Percentiles rank a stretch among this genome's conserved stretches.
phyloP scores from a whole-genome alignment of 2,888 invertebrate species.

The Microdon myrmicae region DNA sequence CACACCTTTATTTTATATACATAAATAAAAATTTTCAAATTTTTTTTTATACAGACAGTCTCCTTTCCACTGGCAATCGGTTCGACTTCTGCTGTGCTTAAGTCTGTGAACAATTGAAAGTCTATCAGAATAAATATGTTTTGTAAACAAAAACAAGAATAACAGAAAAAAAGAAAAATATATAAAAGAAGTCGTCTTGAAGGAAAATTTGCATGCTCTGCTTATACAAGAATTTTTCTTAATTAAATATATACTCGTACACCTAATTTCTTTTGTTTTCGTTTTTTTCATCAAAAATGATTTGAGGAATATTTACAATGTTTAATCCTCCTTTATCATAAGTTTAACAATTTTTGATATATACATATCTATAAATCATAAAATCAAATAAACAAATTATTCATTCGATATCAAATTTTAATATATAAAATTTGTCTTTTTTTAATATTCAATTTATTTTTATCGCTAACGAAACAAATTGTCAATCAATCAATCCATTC shows the following conservation, averaged over 20 bases:
- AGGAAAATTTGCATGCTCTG: constrained; percentile 48
- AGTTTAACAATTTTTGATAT: constrained; percentile 35
- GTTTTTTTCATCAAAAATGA: constrained; percentile 40
- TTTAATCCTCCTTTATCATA: constrained; percentile 47
- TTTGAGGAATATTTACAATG: constrained; percentile 41
- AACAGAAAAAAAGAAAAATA: constrained; percentile 15
- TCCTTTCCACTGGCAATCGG: constrained; percentile 38
- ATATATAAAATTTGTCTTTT: constrained; percentile 38
- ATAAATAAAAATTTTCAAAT: too few relatives aligned
- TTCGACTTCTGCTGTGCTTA: constrained; percentile 78
- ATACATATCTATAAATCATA: constrained; percentile 28
- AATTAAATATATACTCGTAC: too few relatives aligned
- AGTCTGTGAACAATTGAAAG: constrained; percentile 73
- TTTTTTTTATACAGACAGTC: constrained; percentile 4
- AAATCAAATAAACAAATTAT: constrained; percentile 14
- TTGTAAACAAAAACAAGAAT: constrained; percentile 26
- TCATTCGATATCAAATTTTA: constrained; percentile 40
- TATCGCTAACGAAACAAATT: constrained; percentile 52
- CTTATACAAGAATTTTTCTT: constrained; percentile 46
- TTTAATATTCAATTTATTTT: constrained; percentile 42
- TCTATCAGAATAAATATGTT: constrained; percentile 33
- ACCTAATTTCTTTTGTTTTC: too few relatives aligned
- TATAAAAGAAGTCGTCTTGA: constrained; percentile 9
- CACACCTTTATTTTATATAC: constrained; percentile 4
- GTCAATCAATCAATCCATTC: constrained; percentile 51